Conservation (phyloP, 2,888 invertebrate genomes). For the Geotrupes spiniger region DNA sequence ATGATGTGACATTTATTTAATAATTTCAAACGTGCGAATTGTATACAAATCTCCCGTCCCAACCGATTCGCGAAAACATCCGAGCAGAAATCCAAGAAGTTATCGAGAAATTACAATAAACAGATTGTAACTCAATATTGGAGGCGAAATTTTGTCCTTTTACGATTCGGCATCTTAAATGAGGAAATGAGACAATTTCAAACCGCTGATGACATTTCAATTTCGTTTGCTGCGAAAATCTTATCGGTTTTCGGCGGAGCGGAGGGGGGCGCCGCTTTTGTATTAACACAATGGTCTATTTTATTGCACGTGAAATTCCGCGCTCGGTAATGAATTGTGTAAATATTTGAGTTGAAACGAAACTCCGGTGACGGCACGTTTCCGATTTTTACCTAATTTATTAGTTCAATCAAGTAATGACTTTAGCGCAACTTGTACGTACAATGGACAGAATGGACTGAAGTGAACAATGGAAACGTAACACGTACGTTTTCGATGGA, state of each 20-base stretch:
- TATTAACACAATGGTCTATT: too few relatives aligned
- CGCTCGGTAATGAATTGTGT: too few relatives aligned
- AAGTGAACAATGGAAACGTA: slow-evolving; percentile 30
- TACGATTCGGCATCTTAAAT: slow-evolving; percentile 25
- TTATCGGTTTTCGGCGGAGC: slow-evolving; percentile 5
- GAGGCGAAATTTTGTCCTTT: slow-evolving; percentile 3
- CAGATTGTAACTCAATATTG: neutral
- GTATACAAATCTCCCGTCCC: too few relatives aligned
- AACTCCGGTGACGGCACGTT: neutral
- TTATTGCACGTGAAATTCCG: too few relatives aligned
- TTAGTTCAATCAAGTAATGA: slow-evolving; percentile 35
- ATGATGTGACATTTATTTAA: too few relatives aligned
- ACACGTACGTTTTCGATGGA: slow-evolving; percentile 27
- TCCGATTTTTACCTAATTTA: slow-evolving; percentile 3
- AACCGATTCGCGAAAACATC: too few relatives aligned
- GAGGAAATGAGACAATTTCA: slow-evolving; percentile 41
- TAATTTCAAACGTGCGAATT: too few relatives aligned
- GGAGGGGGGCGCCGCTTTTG: slow-evolving; percentile 1
- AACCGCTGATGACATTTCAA: slow-evolving; percentile 31
- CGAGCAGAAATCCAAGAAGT: too few relatives aligned
- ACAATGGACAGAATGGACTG: slow-evolving; percentile 9
- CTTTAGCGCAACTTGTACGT: slow-evolving; percentile 25
- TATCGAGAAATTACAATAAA: neutral
- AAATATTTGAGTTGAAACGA: too few relatives aligned
- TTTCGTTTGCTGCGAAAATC: slow-evolving; percentile 17